Percentiles rank a stretch among this genome's conserved stretches.
Evolutionary conservation across 2,888 invertebrate species (phyloP).

Genomic region (Punctoribates punctum): DNA sequence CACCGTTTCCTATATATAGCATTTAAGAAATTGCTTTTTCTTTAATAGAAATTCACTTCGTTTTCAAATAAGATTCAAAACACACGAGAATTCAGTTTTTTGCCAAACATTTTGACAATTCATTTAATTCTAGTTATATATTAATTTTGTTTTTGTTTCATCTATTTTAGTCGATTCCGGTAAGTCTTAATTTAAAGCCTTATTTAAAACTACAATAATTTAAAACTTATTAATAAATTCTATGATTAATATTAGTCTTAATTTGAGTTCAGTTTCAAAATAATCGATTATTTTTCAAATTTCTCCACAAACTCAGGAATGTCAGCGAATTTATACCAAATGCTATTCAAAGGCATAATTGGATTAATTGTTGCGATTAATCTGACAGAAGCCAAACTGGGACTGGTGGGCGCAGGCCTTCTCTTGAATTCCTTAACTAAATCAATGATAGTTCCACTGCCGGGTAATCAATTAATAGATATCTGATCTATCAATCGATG

Average conservation of each 20-base stretch:
- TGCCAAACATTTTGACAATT: neutral
- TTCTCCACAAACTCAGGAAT: neutral
- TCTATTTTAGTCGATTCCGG: neutral
- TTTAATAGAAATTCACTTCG: neutral
- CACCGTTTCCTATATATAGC: conserved; percentile 25
- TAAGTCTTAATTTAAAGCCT: neutral
- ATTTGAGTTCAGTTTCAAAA: no score
- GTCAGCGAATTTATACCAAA: neutral
- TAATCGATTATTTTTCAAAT: neutral
- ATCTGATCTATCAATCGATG: neutral
- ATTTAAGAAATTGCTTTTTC: neutral
- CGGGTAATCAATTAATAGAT: neutral
- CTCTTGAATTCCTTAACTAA: conserved; percentile 6
- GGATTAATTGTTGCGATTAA: neutral
- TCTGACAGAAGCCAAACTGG: neutral
- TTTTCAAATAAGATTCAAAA: conserved; percentile 11
- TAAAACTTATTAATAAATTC: no score
- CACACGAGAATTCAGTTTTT: neutral
- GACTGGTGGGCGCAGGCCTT: conserved; percentile 9
- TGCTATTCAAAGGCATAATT: neutral
- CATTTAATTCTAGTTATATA: neutral
- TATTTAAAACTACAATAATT: no score
- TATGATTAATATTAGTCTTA: no score
- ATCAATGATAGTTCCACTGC: conserved; percentile 23
- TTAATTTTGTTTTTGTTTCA: neutral